Conservation (phyloP, 2,888 invertebrate species). For the Isoperla grammatica region DNA sequence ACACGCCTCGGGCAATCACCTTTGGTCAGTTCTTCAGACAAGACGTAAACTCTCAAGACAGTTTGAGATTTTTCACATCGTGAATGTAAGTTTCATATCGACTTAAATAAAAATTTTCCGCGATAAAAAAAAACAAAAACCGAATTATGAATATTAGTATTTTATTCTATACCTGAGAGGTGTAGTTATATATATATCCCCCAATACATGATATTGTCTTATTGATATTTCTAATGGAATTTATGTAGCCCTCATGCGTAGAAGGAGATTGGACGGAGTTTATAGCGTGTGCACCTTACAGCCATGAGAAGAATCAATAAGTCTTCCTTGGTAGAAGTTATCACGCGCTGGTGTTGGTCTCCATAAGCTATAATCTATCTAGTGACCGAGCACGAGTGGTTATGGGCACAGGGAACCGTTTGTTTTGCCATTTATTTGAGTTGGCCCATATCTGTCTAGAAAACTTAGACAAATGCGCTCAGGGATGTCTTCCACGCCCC, state of each 20-base stretch:
- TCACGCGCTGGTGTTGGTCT: background rate
- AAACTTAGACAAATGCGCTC: conserved; percentile 19
- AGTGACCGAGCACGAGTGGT: background rate
- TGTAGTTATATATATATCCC: too few species aligned
- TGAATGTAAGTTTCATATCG: too few species aligned
- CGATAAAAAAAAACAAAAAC: too few species aligned
- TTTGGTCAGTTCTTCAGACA: conserved; percentile 13
- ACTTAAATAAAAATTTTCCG: too few species aligned
- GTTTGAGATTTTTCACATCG: too few species aligned
- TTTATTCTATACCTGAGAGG: too few species aligned
- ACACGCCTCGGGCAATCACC: conserved; percentile 14
- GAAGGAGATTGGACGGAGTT: too few species aligned
- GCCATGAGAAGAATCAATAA: background rate
- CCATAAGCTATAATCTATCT: background rate
- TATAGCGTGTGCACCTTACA: background rate
- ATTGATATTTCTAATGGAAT: too few species aligned
- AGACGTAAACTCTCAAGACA: too few species aligned
- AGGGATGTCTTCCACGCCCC: background rate
- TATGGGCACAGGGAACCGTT: conserved; percentile 5
- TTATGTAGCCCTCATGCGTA: too few species aligned
- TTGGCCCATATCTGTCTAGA: conserved; percentile 18
- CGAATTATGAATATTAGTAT: too few species aligned
- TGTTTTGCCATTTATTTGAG: conserved; percentile 20
- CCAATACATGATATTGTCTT: too few species aligned
- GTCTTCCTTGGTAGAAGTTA: background rate